phyloP scores from a whole-genome alignment of 2,113 vertebrate genomes.

The Cyprinus carpio region DNA sequence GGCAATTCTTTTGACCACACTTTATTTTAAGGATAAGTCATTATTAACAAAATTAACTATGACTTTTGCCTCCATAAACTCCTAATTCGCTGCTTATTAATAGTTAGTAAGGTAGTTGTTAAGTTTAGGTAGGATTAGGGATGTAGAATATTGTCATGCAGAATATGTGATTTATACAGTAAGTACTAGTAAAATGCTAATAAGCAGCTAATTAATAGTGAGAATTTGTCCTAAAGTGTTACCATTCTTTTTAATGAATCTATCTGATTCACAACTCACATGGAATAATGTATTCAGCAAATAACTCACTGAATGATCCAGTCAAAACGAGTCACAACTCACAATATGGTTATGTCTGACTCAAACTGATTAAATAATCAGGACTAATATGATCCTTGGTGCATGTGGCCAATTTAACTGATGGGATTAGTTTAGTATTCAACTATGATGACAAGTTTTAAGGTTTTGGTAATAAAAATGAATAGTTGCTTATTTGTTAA shows the following conservation, averaged over 20 bases:
- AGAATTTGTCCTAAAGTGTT: no score
- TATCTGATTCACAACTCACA: background rate
- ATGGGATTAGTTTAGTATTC: background rate
- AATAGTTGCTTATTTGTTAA: background rate
- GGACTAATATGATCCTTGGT: background rate
- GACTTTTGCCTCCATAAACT: no score
- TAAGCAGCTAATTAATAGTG: no score
- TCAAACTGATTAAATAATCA: background rate
- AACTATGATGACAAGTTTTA: background rate
- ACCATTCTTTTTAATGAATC: background rate
- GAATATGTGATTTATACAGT: no score
- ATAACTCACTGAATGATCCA: background rate
- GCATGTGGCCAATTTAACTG: background rate
- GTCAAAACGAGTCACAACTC: background rate
- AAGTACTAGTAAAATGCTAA: no score
- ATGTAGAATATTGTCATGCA: no score
- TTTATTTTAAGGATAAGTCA: no score
- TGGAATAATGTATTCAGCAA: background rate
- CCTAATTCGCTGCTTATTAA: no score
- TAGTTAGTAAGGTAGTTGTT: no score
- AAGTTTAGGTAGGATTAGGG: no score
- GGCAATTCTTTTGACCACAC: no score
- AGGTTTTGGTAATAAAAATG: background rate
- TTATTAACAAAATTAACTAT: no score
- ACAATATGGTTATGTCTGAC: background rate